A percentile compares a stretch with the other conserved stretches of the same genome.
phyloP scores from a whole-genome alignment of 2,113 vertebrate species.

The Serilophus lunatus region DNA sequence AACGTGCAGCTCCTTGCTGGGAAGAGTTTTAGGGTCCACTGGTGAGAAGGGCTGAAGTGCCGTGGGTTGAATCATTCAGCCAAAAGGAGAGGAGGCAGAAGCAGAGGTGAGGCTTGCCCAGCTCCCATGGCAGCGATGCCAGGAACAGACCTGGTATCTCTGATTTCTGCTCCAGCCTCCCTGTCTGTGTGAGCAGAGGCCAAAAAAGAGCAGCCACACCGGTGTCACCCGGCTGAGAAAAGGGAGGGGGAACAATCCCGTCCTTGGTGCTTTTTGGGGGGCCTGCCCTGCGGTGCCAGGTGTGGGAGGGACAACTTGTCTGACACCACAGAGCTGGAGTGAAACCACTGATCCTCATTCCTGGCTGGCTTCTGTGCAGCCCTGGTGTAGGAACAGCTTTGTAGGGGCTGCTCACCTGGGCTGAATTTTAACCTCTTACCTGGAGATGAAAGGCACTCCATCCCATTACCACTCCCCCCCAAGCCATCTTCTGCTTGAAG shows the following conservation, averaged over 20 bases:
- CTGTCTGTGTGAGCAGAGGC: neutral
- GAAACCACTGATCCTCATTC: neutral
- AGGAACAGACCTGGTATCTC: neutral
- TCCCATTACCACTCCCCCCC: neutral
- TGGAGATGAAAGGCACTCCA: neutral
- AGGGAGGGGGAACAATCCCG: rapidly evolving
- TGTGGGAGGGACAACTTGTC: neutral
- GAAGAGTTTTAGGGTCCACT: neutral
- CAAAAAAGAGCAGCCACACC: neutral
- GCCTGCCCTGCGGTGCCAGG: neutral
- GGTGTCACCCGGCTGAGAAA: neutral
- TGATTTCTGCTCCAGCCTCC: neutral
- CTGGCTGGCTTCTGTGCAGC: neutral
- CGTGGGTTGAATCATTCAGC: rapidly evolving
- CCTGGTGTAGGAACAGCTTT: neutral
- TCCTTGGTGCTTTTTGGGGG: neutral
- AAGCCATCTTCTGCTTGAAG: neutral
- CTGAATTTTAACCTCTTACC: neutral
- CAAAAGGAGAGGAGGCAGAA: neutral
- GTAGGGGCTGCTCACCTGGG: neutral
- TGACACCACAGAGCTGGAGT: neutral
- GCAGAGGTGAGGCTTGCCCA: neutral
- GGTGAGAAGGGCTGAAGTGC: neutral
- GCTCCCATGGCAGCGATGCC: neutral
- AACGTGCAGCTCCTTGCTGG: neutral